Conservation (phyloP, 2,113 vertebrate genomes). For the Saccopteryx bilineata region DNA sequence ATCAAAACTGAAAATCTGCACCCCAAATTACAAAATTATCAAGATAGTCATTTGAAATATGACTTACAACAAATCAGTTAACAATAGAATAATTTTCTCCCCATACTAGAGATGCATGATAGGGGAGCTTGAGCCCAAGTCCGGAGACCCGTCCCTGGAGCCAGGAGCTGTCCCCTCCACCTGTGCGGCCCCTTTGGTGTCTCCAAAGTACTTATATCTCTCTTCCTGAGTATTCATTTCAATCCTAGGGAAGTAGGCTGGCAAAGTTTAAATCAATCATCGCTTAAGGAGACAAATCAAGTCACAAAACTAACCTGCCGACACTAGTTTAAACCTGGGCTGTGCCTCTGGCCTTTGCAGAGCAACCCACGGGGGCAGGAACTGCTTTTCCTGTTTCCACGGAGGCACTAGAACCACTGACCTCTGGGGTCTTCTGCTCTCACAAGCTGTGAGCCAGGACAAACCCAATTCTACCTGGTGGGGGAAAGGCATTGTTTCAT, state of each 20-base stretch:
- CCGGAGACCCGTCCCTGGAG: too few species aligned
- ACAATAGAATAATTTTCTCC: not conserved
- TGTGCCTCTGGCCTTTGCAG: not conserved
- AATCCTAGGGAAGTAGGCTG: not conserved
- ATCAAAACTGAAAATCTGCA: not conserved
- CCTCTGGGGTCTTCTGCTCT: not conserved
- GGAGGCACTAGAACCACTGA: not conserved
- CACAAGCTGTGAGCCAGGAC: not conserved
- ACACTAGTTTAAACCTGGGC: not conserved
- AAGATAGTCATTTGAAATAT: not conserved
- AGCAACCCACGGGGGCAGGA: accelerated
- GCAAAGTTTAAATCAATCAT: not conserved
- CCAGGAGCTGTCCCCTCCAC: too few species aligned
- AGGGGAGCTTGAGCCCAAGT: not conserved
- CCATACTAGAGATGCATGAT: accelerated
- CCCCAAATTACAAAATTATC: not conserved
- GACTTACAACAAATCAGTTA: not conserved
- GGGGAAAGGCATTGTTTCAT: not conserved
- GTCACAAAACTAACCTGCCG: not conserved
- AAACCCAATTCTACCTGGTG: not conserved
- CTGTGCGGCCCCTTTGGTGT: not conserved
- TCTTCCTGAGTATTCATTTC: not conserved
- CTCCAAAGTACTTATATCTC: not conserved
- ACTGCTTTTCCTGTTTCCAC: not conserved
- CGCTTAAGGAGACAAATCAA: not conserved